These are phyloP conservation scores for Alces alces DNA, from an alignment of 2,113 vertebrate species.

Conservation along the genomic window DNA sequence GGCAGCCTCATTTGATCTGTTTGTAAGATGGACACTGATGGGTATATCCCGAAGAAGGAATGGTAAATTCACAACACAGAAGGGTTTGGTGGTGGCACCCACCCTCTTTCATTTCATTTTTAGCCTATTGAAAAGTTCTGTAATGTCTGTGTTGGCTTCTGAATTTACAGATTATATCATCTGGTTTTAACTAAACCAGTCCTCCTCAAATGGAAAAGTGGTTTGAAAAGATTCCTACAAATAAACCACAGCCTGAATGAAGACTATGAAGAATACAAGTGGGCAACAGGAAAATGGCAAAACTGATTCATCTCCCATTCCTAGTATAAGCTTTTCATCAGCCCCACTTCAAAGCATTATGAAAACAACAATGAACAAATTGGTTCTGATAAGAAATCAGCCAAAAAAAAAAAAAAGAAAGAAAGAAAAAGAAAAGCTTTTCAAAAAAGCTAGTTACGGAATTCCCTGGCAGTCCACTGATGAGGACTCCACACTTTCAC, in stretches of 20 bases:
- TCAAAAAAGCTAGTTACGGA: neutral
- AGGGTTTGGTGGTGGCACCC: neutral
- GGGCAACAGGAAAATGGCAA: neutral
- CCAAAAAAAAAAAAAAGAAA: neutral
- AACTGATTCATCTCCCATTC: neutral
- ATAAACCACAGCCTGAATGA: slow-evolving; percentile 14
- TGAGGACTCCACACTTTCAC: neutral
- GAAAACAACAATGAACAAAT: neutral
- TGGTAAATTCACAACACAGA: neutral
- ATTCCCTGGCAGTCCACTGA: neutral
- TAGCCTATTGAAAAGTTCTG: neutral
- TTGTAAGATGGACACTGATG: neutral
- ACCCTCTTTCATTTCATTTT: neutral
- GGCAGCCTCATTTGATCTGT: neutral
- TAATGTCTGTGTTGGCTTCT: neutral
- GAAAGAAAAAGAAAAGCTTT: neutral
- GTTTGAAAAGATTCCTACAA: slow-evolving; percentile 23
- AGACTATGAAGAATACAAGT: neutral
- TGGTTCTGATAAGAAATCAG: neutral
- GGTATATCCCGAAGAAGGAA: neutral
- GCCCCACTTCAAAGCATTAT: neutral
- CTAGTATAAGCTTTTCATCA: neutral
- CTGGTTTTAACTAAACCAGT: slow-evolving; percentile 38
- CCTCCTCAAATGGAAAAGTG: slow-evolving; percentile 33
- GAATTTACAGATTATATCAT: slow-evolving; percentile 30